phyloP scores from a whole-genome alignment of 2,113 vertebrate species.

The Saccopteryx bilineata region DNA sequence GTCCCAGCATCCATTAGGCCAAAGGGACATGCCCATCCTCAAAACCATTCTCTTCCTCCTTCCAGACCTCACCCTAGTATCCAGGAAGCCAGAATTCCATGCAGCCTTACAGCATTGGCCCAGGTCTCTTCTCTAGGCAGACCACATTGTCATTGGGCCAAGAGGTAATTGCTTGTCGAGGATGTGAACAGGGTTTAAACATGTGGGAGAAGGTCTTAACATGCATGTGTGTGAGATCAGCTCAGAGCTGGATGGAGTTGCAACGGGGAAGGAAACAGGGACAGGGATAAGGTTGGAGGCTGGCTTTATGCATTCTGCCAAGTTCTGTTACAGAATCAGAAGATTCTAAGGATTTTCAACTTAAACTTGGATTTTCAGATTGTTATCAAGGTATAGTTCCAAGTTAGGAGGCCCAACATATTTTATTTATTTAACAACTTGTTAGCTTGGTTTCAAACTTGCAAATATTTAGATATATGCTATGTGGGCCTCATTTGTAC shows the following conservation, averaged over 20 bases:
- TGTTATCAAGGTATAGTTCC: not conserved
- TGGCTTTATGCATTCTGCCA: not conserved
- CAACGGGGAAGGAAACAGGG: not conserved
- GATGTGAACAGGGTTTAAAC: no score
- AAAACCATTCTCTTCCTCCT: not conserved
- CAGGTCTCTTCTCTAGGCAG: not conserved
- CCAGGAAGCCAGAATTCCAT: not conserved
- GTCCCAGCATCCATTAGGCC: not conserved
- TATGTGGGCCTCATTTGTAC: not conserved
- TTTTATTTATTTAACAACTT: conserved; percentile 3
- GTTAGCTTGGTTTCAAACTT: conserved; percentile 26
- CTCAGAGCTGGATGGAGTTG: not conserved
- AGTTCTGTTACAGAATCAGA: not conserved
- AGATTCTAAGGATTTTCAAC: not conserved
- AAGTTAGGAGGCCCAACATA: not conserved
- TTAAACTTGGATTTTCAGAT: conserved; percentile 20
- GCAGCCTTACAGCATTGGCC: not conserved
- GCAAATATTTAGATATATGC: not conserved
- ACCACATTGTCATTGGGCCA: not conserved
- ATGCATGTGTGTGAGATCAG: not conserved
- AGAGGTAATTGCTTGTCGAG: not conserved
- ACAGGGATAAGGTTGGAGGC: rapidly evolving
- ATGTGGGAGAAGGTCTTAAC: not conserved
- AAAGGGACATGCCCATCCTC: not conserved
- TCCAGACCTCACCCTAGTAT: not conserved